phyloP scores from a whole-genome alignment of 2,797 vertebrate species.

The Gadopsis marmoratus region DNA sequence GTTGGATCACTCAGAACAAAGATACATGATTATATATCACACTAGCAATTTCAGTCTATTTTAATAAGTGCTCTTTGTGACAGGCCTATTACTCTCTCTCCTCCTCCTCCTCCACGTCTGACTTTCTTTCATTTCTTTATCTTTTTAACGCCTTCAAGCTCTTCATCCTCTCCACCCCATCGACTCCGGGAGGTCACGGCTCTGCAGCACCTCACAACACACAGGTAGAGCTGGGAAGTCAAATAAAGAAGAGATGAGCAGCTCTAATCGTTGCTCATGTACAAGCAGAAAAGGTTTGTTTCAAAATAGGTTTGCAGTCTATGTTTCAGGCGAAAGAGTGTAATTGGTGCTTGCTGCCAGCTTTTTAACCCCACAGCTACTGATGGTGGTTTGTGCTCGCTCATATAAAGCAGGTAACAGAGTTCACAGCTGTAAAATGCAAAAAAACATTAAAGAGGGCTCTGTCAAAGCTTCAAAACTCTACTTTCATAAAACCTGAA shows the following conservation, averaged over 20 bases:
- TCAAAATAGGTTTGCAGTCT: too few relatives aligned
- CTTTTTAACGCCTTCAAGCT: neutral
- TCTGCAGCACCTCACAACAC: neutral
- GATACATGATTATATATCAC: constrained; percentile 60
- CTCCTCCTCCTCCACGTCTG: neutral
- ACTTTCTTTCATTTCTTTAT: neutral
- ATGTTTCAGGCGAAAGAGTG: too few relatives aligned
- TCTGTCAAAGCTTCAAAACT: too few relatives aligned
- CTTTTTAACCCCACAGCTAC: too few relatives aligned
- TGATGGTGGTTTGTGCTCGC: too few relatives aligned
- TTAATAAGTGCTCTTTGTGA: constrained; percentile 57
- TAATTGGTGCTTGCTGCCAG: too few relatives aligned
- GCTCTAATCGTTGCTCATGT: too few relatives aligned
- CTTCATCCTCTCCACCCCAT: neutral
- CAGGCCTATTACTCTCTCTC: constrained; percentile 5
- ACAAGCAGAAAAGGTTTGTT: too few relatives aligned
- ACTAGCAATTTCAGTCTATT: constrained; percentile 58
- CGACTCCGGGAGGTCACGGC: neutral
- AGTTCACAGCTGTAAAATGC: too few relatives aligned
- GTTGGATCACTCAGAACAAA: constrained; percentile 55
- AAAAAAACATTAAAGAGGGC: too few relatives aligned
- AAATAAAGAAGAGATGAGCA: neutral
- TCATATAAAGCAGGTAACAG: too few relatives aligned
- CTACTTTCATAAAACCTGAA: too few relatives aligned
- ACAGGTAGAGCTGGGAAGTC: neutral